Evolutionary conservation across 2,888 invertebrate species (phyloP).

Genomic region (Lymantria dispar): DNA sequence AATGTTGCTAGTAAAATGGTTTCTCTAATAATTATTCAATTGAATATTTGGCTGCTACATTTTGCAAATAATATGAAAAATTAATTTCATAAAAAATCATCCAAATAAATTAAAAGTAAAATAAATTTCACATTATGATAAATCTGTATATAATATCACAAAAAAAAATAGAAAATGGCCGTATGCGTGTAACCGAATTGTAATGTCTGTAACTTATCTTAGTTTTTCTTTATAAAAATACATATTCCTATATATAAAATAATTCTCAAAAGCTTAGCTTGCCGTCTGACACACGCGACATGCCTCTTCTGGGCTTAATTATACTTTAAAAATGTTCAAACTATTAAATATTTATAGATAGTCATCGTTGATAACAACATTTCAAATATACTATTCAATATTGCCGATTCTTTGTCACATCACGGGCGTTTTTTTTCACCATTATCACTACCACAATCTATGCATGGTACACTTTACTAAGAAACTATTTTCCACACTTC

Average conservation of each 20-base stretch:
- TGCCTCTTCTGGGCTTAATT: slow-evolving; percentile 69
- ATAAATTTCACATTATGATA: no score
- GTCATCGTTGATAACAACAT: slow-evolving; percentile 4
- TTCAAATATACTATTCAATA: not conserved
- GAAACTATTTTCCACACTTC: no score
- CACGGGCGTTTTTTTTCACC: not conserved
- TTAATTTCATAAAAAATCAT: no score
- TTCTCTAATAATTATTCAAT: no score
- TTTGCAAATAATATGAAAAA: no score
- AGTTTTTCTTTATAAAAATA: slow-evolving; percentile 75
- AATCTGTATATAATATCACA: not conserved
- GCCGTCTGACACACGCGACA: slow-evolving; percentile 72
- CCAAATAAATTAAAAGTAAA: no score
- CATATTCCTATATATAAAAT: slow-evolving; percentile 72
- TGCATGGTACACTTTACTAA: no score
- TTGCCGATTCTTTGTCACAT: not conserved
- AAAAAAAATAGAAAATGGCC: slow-evolving; percentile 14
- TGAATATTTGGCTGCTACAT: no score
- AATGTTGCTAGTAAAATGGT: no score
- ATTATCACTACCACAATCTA: no score
- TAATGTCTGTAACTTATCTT: slow-evolving; percentile 55
- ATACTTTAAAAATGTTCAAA: slow-evolving; percentile 31
- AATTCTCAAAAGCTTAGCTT: slow-evolving; percentile 75
- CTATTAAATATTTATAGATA: slow-evolving; percentile 8
- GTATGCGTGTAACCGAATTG: slow-evolving; percentile 45